Conservation (phyloP, 2,888 invertebrate species). For the Himalopsyche tibetana region DNA sequence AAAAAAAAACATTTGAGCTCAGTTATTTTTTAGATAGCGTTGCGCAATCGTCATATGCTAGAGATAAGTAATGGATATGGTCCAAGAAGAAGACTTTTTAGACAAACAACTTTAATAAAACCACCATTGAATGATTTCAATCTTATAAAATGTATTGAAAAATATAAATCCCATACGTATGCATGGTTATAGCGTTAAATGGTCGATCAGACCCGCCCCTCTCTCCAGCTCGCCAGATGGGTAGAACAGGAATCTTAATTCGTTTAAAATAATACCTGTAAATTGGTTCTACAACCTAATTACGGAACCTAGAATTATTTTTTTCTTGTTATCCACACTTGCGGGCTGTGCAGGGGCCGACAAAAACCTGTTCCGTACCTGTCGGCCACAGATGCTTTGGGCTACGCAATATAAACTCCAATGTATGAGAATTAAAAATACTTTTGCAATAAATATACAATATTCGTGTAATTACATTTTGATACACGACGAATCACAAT, state of each 20-base stretch:
- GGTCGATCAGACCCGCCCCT: constrained; percentile 57
- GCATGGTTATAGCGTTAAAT: constrained; percentile 33
- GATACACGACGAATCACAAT: too few relatives aligned
- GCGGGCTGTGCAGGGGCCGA: constrained; percentile 47
- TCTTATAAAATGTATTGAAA: neutral
- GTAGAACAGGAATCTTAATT: constrained; percentile 60
- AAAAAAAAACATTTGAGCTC: too few relatives aligned
- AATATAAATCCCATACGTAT: neutral
- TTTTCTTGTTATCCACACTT: constrained; percentile 45
- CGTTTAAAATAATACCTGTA: constrained; percentile 64
- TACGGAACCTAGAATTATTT: constrained; percentile 59
- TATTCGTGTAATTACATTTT: too few relatives aligned
- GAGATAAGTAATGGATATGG: too few relatives aligned
- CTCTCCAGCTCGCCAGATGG: constrained; percentile 53
- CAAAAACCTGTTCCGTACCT: constrained; percentile 46
- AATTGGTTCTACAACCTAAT: constrained; percentile 65
- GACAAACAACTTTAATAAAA: too few relatives aligned
- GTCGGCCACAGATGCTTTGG: constrained; percentile 19
- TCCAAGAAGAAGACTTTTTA: too few relatives aligned
- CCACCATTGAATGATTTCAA: too few relatives aligned
- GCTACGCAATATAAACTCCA: neutral
- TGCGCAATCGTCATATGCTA: too few relatives aligned
- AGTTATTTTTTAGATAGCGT: too few relatives aligned
- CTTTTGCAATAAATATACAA: constrained; percentile 6
- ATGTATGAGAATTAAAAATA: neutral